These are phyloP conservation scores for Drosophila simulans DNA, from an alignment of 1,140 invertebrate genomes.

Conservation along the genomic window DNA sequence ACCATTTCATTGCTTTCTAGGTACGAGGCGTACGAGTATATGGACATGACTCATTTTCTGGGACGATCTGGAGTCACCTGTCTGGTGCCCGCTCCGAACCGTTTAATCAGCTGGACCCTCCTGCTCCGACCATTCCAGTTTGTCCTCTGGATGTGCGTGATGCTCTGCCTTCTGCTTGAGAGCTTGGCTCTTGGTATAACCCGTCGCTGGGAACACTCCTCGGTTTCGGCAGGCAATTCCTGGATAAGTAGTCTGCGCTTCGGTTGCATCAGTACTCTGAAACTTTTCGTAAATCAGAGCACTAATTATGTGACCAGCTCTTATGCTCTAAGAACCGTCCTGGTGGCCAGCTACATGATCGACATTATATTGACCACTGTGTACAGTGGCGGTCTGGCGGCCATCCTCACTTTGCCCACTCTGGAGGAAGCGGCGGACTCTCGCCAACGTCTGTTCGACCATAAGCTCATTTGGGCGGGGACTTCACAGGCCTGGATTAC, in stretches of 20 bases:
- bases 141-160: slow-evolving; percentile 63
- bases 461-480: slow-evolving; percentile 66
- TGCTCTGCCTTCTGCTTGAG: slow-evolving; percentile 55
- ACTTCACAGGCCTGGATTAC: slow-evolving; percentile 65
- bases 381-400: slow-evolving; percentile 70
- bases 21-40: slow-evolving; percentile 52
- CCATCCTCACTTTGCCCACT: slow-evolving; percentile 72
- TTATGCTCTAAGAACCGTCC: slow-evolving; percentile 55
- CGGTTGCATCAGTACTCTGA: slow-evolving; percentile 60
- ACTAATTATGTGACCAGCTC: slow-evolving; percentile 63
- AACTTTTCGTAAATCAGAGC: slow-evolving; percentile 72
- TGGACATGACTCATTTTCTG: slow-evolving; percentile 69
- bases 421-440: slow-evolving; percentile 77
- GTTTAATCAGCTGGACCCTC: slow-evolving; percentile 67
- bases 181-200: slow-evolving; percentile 45
- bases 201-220: slow-evolving; percentile 31
- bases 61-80: slow-evolving; percentile 75
- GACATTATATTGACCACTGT: slow-evolving; percentile 77
- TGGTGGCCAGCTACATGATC: slow-evolving; percentile 73
- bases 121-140: slow-evolving; percentile 68
- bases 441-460: slow-evolving; percentile 57
- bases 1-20: neutral
- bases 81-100: slow-evolving; percentile 62
- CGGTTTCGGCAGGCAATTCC: neutral
- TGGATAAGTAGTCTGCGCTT: slow-evolving; percentile 55